Evolutionary conservation across 2,888 invertebrate species (phyloP), one percentile per base, ranked within the genome.

Genomic region (Coelopa pilipes): DNA sequence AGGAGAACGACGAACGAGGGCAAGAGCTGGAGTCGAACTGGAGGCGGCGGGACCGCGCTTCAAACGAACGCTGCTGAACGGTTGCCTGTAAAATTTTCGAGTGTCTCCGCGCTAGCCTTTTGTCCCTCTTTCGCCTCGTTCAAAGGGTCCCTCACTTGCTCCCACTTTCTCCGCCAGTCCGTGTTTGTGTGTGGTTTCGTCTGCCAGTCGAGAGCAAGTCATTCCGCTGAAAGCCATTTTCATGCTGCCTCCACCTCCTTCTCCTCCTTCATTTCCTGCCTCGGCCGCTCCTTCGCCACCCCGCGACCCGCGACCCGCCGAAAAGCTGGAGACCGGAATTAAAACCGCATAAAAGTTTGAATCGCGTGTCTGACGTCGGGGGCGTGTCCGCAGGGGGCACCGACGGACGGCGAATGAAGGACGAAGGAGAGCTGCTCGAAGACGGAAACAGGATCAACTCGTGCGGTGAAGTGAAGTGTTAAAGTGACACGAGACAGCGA

Each of bases 301-400:
- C 53, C 53, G n/a, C 13, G n/a, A 53, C 15, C 53, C 53, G n/a
- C 13, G n/a, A 53, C 15, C n/a, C 53, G 53, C 10, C 2, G 53
- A 53, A 53, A 53, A 7, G n/a, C 53, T 53, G 53, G 53, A 15
- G 53, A n/a, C 15, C 53, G 53, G 10, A 53, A 53, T 53, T 53
- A 53, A 53, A 53, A 53, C n/a, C 53, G 53, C 53, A 53, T 53
- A 53, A 53, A 53, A 53, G n/a, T 3, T 53, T 53, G n/a, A n/a
- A 53, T 53, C 15, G 53, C 53, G 53, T 53, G 13, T 4, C 13
- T 53, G n/a, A 53, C n/a, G 53, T 53, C 10, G 53, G 15, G 53
- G 53, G 53, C 53, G 53, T 53, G 13, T 34, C 34, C 2, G 7
- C 34, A 7, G 34, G 34, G 34, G 34, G 34, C 34, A 7, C 7